Evolutionary conservation across 2,113 vertebrate species (phyloP), one percentile per base, ranked within the genome.

Genomic region (Pampusana beccarii): DNA sequence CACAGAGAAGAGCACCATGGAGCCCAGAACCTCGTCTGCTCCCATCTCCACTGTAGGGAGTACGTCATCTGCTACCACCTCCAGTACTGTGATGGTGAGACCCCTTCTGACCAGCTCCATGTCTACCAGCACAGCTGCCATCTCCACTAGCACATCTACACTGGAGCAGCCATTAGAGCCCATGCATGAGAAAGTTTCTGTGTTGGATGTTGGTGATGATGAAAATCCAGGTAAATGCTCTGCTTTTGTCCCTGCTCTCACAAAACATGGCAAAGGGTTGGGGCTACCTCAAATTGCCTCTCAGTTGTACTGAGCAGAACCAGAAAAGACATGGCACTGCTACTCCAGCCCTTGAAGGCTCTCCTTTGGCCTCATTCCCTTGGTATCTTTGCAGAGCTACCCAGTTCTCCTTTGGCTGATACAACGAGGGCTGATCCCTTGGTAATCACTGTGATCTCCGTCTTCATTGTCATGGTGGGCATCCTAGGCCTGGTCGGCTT

Each of bases 401-500:
- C 95, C 46, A 96, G 80, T 61, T 82, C 91, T 28, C 90, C 91
- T 33, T 7, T 87, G 91, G 66, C 83, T 25, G 86, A 53, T 5
- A 11, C 78, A 33, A 17, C 91, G 2, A 91, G 90, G 57, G 92
- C 98, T 74, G 98, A 99, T 92, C 98, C 99, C 7, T 98, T 99
- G 61, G 96, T 99, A 80, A 98, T 98, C 33, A 98, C 98, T 13
- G 97, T 99, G 92, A 98, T 99, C 92, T 98, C 98, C 0, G 97
- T 98, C 87, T 99, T 99, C 94, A 93, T 99, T 75, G 96, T 98
- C 31, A 98, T 98, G 36, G 98, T 98, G 92, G 97, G 98, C 93
- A 97, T 99, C 94, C 97, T 98, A 3, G 97, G 98, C 88, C 96
- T 99, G 71, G 96, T 99, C 73, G 97, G 96, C 42, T 99, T 99